Evolutionary conservation across 2,888 invertebrate genomes (phyloP), one percentile per base, ranked within the genome.

Genomic region (Axea sp.): DNA sequence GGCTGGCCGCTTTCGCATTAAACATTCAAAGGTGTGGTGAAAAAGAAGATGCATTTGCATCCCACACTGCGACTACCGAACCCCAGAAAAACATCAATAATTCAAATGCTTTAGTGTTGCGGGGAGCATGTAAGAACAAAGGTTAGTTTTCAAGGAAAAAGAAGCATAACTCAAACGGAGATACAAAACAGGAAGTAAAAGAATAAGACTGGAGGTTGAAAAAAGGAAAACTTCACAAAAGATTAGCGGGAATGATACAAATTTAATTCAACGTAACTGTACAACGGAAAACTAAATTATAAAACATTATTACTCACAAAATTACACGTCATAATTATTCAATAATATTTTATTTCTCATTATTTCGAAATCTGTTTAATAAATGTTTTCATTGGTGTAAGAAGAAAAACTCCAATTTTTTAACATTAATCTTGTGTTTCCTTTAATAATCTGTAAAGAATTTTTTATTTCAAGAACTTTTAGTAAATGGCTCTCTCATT

Each of bases 1-100:
- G 59, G 59, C 28, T 65, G 37, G 57, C 31, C 43, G 74, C 67
- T 51, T 43, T 62, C 68, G 65, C 82, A 84, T 86, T 84, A 84
- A 84, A 81, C 84, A 85, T 86, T 86, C 82, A 86, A 84, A 84
- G 82, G 81, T 72, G 74, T 65, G 74, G 77, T 82, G 82, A 84
- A 85, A 85, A 85, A 81, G 81, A 80, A 82, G 78, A 80, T 77
- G 82, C 83, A 86, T 86, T 86, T 84, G 83, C 85, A 85, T 86
- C 79, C 77, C 76, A 80, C 81, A 78, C 69, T 81, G 82, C 82
- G 82, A 82, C 82, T 80, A 81, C 75, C 51, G 80, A 73, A 76
- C 78, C 72, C 60, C 68, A 77, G 76, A 83, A 84, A 84, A 86
- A 85, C 81, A 82, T 86, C 85, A 86, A 86, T 87, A 85, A 87